Evolutionary conservation across 2,888 invertebrate species (phyloP), one percentile per base, ranked within the genome.

Genomic region (Girardia tigrina): DNA sequence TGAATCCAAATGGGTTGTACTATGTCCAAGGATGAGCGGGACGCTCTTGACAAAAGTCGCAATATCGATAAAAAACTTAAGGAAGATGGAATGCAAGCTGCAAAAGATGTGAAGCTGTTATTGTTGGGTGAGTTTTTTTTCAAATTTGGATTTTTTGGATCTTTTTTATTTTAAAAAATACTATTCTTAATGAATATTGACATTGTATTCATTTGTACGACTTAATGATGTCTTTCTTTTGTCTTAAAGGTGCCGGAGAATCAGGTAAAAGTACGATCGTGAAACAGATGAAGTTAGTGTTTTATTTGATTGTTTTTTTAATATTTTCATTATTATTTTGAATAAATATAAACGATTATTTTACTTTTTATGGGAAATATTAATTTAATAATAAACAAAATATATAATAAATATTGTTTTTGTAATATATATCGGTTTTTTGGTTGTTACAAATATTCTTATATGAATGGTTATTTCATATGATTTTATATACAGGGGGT

Each of bases 241-340:
- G n/a, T 75, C 71, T 88, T 84, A 77, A 89, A 97, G 97, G 95
- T 87, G 95, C 95, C 85, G 95, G 95, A 83, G 97, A 97, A 87
- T 97, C 95, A 81, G 97, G 97, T 84, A 97, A 97, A 87, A 94
- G 94, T 88, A 97, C 97, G 84, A 97, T 97, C 88, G 94, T 97
- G 81, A 97, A 97, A 89, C 97, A 97, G 89, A 97, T 97, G 95
- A 97, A 95, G 70, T 72, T 16, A 72, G 73, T 72, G 16, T 29
- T 26, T 72, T 2, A 4, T 72, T 72, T 29, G 2, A 42, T 4
- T 29, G 6, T 26, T 23, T 23, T 23, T 14, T 26, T 27, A 6
- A 28, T 71, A 71, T 12, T 23, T 14, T 14, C n/a, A 23, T 14
- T 70, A 23, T 12, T 70, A 23, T 14, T 26, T 23, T 14, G 6